Base-by-base conservation (phyloP, 2,797 vertebrate genomes). In the Leucoraja ocellata region DNA sequence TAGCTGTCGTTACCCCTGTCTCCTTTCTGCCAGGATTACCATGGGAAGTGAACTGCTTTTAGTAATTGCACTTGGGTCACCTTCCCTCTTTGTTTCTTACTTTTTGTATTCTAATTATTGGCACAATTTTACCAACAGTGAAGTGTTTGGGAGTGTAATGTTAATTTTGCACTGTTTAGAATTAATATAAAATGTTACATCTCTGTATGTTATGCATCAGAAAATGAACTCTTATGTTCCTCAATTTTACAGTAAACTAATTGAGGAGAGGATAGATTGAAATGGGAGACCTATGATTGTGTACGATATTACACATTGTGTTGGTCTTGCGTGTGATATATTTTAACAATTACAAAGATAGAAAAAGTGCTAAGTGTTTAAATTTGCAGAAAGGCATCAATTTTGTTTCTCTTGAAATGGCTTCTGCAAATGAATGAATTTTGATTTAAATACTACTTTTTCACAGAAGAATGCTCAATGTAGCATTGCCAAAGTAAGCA, bases 1-100 rank as follows among this genome's bases (percentile, higher is more conserved):
- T 96, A 95, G 94, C 95, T 94, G 93, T 94, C 96, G 96, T 96
- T 95, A 94, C 93, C 95, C 94, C 84, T 95, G 94, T 95, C 95
- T 84, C 28, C 39, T n/a, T 92, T 92, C 73, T 74, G 90, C 39
- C 39, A 74, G 68, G 90, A 76, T 92, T 92, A 92, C 90, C 25
- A 92, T 92, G 90, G 90, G 90, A 73, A 73, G 90, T 73, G 90
- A 92, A 76, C 39, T 54, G 71, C 36, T 92, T 92, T 92, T 92
- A 16, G 71, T n/a, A 76, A 76, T 92, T 88, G 36, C 36, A 36
- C 32, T 88, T 63, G 65, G 84, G 84, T 88, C 90, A 74, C 90
- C 90, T 92, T 76, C 39, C 36, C 79, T 92, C 46, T 18, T 76
- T 92, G 90, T 71, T 92, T 39, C 68, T 46, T 46, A 92, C 71